A percentile compares a stretch with the other conserved stretches of the same genome.
phyloP scores from a whole-genome alignment of 2,888 invertebrate species.

The Gymnocheta viridis region DNA sequence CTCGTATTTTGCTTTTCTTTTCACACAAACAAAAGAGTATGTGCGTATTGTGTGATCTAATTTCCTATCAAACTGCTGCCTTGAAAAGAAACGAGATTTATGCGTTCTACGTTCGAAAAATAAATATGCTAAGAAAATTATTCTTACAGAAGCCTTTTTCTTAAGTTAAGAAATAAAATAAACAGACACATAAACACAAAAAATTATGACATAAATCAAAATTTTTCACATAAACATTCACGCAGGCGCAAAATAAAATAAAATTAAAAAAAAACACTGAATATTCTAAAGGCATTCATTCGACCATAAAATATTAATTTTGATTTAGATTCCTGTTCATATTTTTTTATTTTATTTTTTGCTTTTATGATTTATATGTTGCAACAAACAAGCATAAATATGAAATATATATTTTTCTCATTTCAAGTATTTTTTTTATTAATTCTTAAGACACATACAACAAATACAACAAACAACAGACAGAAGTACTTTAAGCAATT shows the following conservation, averaged over 20 bases:
- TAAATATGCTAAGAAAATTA: neutral
- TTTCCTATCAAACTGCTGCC: constrained; percentile 1
- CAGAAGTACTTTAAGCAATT: constrained; percentile 14
- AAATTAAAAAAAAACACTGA: neutral
- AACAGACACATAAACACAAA: neutral
- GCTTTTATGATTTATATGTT: constrained; percentile 66
- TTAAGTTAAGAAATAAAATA: constrained; percentile 10
- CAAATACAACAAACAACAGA: constrained; percentile 20
- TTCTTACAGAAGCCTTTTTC: constrained; percentile 43
- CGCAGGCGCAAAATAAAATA: constrained; percentile 30
- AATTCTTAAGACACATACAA: constrained; percentile 1
- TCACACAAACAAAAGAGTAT: too few relatives aligned
- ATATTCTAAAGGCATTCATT: constrained; percentile 54
- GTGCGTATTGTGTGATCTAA: neutral
- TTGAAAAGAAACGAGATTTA: neutral
- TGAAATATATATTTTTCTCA: constrained; percentile 47
- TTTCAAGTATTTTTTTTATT: neutral
- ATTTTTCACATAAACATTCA: constrained; percentile 41
- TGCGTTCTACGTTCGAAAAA: neutral
- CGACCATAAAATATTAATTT: constrained; percentile 71
- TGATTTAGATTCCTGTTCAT: constrained; percentile 63
- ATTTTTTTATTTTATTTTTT: too few relatives aligned
- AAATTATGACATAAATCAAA: constrained; percentile 65
- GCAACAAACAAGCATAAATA: constrained; percentile 55
- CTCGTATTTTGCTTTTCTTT: too few relatives aligned